Conservation (phyloP, 2,113 vertebrate species). For the Channa maculata region DNA sequence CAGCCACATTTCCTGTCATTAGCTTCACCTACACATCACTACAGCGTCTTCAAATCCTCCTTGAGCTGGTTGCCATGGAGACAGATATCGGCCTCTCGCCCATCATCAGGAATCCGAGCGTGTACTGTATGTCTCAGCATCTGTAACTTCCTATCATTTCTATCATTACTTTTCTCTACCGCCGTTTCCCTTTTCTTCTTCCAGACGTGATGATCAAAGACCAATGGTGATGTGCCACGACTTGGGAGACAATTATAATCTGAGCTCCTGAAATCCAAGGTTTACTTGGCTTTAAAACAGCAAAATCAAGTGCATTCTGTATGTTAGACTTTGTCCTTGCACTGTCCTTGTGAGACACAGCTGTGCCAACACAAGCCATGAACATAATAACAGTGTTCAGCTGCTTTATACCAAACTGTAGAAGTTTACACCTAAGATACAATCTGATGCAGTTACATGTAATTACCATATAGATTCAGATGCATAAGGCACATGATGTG, state of each 20-base stretch:
- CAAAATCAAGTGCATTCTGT: background rate
- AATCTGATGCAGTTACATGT: background rate
- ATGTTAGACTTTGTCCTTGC: too few relatives aligned
- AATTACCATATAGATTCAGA: constrained; percentile 1
- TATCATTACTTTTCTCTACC: background rate
- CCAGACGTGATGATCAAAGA: background rate
- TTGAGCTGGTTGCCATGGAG: constrained; percentile 62
- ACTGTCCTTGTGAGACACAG: background rate
- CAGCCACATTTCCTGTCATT: constrained; percentile 44
- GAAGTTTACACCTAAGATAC: constrained; percentile 8
- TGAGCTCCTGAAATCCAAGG: constrained; percentile 15
- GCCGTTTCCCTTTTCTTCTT: background rate
- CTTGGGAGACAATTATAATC: background rate
- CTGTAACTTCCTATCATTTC: constrained; percentile 20
- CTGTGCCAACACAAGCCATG: background rate
- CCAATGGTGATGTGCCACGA: too few relatives aligned
- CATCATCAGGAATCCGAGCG: background rate
- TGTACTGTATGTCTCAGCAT: background rate
- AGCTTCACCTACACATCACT: constrained; percentile 40
- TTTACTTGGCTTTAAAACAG: background rate
- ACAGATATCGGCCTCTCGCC: constrained; percentile 41
- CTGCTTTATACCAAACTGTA: constrained; percentile 6
- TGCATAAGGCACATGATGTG: background rate
- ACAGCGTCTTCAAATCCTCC: constrained; percentile 20
- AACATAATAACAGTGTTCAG: constrained; percentile 5